Conservation (phyloP, 2,113 vertebrate species). For the Tragulus kanchil region DNA sequence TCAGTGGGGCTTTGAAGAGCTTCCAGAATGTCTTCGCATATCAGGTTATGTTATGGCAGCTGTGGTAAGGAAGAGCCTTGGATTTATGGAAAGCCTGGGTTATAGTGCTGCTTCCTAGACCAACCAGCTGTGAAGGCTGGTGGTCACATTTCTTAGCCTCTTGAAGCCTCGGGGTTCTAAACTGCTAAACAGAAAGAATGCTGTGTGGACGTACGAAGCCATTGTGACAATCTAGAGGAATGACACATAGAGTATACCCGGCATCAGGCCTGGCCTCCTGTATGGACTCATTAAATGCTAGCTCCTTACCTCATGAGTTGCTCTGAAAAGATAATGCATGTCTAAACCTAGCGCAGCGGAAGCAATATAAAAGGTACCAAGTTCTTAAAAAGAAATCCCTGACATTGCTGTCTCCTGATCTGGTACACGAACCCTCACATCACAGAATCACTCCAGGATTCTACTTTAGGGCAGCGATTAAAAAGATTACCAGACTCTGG, state of each 20-base stretch:
- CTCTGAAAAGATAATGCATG: not conserved
- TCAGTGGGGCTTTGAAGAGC: not conserved
- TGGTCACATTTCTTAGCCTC: not conserved
- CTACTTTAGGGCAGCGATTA: not conserved
- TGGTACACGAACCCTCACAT: not conserved
- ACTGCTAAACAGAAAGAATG: not conserved
- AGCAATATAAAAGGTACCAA: not conserved
- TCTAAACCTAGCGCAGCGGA: not conserved
- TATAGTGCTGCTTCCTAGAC: not conserved
- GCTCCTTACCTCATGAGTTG: not conserved
- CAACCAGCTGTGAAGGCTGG: not conserved
- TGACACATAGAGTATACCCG: not conserved
- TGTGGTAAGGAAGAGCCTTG: not conserved
- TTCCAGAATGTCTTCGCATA: conserved; percentile 32
- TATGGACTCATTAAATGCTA: not conserved
- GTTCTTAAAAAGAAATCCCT: not conserved
- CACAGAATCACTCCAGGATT: not conserved
- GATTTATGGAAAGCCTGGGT: not conserved
- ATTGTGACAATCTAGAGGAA: not conserved
- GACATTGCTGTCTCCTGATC: not conserved
- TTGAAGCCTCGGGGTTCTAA: not conserved
- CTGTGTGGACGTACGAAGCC: not conserved
- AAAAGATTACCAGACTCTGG: not conserved
- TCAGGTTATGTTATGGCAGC: not conserved
- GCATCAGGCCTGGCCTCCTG: not conserved